phyloP scores from a whole-genome alignment of 2,888 invertebrate species.

The Philopedon plagiatum region DNA sequence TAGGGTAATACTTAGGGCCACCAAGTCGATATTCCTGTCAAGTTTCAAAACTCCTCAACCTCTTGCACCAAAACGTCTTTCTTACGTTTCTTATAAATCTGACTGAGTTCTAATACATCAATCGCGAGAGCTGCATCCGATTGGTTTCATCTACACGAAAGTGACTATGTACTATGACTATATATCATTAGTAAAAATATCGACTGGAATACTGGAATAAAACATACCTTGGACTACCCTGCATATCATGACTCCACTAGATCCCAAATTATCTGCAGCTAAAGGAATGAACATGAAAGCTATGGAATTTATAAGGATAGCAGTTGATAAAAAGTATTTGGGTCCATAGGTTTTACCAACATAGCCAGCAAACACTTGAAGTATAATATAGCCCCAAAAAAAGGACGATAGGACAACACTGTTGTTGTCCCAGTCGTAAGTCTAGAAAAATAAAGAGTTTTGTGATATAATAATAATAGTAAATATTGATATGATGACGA shows the following conservation, averaged over 20 bases:
- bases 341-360: slow-evolving; percentile 83
- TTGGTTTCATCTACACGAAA: too few species aligned
- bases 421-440: slow-evolving; percentile 46
- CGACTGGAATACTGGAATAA: background rate
- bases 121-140: too few species aligned
- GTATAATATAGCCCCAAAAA: slow-evolving; percentile 84
- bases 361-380: slow-evolving; percentile 81
- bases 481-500: too few species aligned
- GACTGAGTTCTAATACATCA: too few species aligned
- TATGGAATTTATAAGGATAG: slow-evolving; percentile 73
- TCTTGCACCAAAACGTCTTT: too few species aligned
- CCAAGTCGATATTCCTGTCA: too few species aligned
- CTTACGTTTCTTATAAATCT: too few species aligned
- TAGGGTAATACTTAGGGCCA: too few species aligned
- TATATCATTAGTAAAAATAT: background rate
- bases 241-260: slow-evolving; percentile 53
- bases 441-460: slow-evolving; percentile 23
- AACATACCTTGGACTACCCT: slow-evolving; percentile 69
- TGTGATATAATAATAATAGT: too few species aligned
- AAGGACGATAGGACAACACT: slow-evolving; percentile 79
- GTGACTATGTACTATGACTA: too few species aligned
- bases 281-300: slow-evolving; percentile 73
- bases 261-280: slow-evolving; percentile 50
- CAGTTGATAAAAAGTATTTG: slow-evolving; percentile 74
- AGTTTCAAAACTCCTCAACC: too few species aligned